Evolutionary conservation across 2,888 invertebrate genomes (phyloP).

Genomic region (Ligdia adustata): DNA sequence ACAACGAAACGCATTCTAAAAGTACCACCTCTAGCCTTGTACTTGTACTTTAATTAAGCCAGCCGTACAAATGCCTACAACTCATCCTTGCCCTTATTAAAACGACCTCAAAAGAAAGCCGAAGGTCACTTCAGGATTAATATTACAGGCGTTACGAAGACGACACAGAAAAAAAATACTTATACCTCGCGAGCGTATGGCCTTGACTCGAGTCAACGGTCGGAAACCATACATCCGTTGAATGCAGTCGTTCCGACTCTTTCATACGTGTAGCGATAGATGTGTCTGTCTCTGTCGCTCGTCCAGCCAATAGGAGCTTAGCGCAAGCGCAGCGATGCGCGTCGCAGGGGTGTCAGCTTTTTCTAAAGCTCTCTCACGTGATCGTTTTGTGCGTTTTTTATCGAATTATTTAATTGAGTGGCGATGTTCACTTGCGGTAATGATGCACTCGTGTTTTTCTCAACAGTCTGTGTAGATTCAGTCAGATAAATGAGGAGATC

Average conservation of each 20-base stretch:
- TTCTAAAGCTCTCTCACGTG: conserved; percentile 72
- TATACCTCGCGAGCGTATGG: conserved; percentile 60
- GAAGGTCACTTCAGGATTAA: conserved; percentile 73
- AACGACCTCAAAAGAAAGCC: conserved; percentile 75
- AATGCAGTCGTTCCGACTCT: conserved; percentile 64
- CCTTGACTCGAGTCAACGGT: conserved; percentile 81
- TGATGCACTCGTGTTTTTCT: conserved; percentile 7
- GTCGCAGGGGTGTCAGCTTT: conserved; percentile 79
- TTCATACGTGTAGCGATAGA: conserved; percentile 31
- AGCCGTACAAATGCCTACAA: conserved; percentile 1
- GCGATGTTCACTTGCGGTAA: conserved; percentile 42
- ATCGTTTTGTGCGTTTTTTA: conserved; percentile 60
- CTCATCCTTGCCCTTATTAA: conserved; percentile 16
- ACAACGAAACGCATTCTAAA: neutral
- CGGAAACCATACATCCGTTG: conserved; percentile 80
- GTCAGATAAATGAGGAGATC: no score
- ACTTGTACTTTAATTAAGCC: neutral
- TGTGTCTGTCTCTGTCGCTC: conserved; percentile 53
- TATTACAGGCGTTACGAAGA: conserved; percentile 69
- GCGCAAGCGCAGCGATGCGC: conserved; percentile 78
- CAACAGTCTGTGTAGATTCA: no score
- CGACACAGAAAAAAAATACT: conserved; percentile 71
- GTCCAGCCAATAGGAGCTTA: conserved; percentile 63
- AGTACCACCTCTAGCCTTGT: neutral
- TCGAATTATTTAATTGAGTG: conserved; percentile 66